phyloP scores from a whole-genome alignment of 2,888 invertebrate genomes.

The Aleiodes alternator region DNA sequence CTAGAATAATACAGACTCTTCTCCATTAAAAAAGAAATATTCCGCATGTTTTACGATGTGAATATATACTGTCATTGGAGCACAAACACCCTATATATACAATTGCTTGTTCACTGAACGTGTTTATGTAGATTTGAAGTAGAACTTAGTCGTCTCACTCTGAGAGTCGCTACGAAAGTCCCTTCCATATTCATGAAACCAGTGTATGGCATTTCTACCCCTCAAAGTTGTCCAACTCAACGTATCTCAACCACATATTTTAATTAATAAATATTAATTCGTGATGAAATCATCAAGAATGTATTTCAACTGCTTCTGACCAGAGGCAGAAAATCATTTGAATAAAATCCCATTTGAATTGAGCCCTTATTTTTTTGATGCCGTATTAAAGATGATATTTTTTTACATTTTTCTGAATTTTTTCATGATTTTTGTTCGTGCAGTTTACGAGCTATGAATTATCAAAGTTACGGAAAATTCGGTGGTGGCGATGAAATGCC shows the following conservation, averaged over 20 bases:
- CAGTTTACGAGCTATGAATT: too few species aligned
- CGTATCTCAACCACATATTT: neutral
- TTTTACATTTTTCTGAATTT: too few species aligned
- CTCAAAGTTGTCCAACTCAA: neutral
- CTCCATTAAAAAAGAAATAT: neutral
- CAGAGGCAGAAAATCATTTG: too few species aligned
- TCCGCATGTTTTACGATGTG: neutral
- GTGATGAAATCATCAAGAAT: too few species aligned
- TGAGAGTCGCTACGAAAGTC: constrained; percentile 35
- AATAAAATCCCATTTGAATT: too few species aligned
- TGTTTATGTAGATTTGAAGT: constrained; percentile 36
- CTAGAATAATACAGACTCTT: too few species aligned
- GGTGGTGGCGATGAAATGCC: too few species aligned
- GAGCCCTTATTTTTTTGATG: too few species aligned
- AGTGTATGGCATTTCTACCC: constrained; percentile 20
- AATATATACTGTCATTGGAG: neutral
- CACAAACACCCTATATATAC: neutral
- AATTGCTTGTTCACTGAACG: constrained; percentile 30
- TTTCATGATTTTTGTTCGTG: too few species aligned
- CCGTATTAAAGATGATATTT: too few species aligned
- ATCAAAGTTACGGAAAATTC: too few species aligned
- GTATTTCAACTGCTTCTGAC: too few species aligned
- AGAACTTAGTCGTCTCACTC: constrained; percentile 36
- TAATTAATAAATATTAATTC: constrained; percentile 11
- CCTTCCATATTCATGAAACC: constrained; percentile 42